These are phyloP conservation scores for Drosophila paramelanica DNA, from an alignment of 2,888 invertebrate species.

Conservation along the genomic window DNA sequence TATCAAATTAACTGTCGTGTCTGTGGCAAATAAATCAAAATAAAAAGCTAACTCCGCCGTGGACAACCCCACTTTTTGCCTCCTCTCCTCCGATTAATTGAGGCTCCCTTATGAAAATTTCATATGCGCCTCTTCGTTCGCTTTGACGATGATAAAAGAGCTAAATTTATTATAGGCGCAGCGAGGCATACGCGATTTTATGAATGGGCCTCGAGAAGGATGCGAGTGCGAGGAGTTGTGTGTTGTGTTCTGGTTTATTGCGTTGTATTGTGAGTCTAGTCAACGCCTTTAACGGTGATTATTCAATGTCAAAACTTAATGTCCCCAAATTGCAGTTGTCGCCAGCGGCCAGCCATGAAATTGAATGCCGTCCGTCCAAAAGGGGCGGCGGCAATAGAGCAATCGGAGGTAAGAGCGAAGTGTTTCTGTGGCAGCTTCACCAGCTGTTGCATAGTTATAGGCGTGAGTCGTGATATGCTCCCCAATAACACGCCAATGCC, in stretches of 20 bases:
- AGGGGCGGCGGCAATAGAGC: slow-evolving; percentile 2
- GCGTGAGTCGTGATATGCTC: slow-evolving; percentile 39
- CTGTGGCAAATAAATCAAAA: slow-evolving; percentile 85
- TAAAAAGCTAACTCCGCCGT: slow-evolving; percentile 51
- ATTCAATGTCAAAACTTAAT: slow-evolving; percentile 76
- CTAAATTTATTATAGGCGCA: slow-evolving; percentile 73
- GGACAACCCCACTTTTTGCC: slow-evolving; percentile 5
- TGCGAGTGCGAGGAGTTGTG: background rate
- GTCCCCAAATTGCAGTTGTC: slow-evolving; percentile 77
- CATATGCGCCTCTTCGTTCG: slow-evolving; percentile 46
- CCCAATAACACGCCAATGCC: slow-evolving; percentile 23
- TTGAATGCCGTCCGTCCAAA: slow-evolving; percentile 57
- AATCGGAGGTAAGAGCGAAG: background rate
- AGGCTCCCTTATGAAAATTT: slow-evolving; percentile 66
- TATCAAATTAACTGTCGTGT: slow-evolving; percentile 85
- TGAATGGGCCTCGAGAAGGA: slow-evolving; percentile 48
- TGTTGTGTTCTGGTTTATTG: slow-evolving; percentile 14
- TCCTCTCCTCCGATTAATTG: slow-evolving; percentile 8
- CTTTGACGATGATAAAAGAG: slow-evolving; percentile 63
- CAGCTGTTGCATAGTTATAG: slow-evolving; percentile 72
- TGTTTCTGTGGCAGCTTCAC: slow-evolving; percentile 11
- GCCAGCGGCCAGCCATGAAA: slow-evolving; percentile 73
- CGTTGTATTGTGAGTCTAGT: slow-evolving; percentile 46
- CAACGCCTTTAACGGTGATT: slow-evolving; percentile 74
- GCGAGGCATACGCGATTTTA: slow-evolving; percentile 58